Evolutionary conservation across 2,888 invertebrate species (phyloP), one percentile per base, ranked within the genome.

Genomic region (Euplagia quadripunctaria): DNA sequence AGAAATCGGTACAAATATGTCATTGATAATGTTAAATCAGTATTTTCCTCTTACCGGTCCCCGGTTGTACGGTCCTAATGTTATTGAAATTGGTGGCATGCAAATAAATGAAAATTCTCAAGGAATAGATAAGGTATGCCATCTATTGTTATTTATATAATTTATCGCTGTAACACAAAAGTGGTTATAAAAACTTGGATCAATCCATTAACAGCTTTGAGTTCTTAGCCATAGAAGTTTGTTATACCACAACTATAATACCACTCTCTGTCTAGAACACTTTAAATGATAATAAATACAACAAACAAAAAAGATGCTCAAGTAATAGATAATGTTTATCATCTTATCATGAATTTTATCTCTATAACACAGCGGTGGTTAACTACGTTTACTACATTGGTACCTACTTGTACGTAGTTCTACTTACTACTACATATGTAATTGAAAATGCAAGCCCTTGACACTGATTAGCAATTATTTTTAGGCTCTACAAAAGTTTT

Each of bases 71-170:
- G 92, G 94, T 0, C 93, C 96, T 0, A 92, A 94, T 64, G 88
- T 96, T 14, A 86, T 97, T 64, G 96, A 97, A 85, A 86, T 97
- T 75, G 96, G 96, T 5, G 97, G 97, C 9, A 66, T 73, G 70
- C 96, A 96, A 78, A 76, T 85, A 31, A 85, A 82, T 71, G 66
- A 76, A n/a, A 70, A 75, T 20, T 58, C 52, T 17, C 51, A 65
- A 41, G 67, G 79, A 42, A 42, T 69, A 55, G 81, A 84, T 73
- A 78, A 81, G 82, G 84, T 84, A 65, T 43, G 73, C 64, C 20
- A 1, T 66, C 12, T 31, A 46, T 68, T 58, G 5, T 17, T 2
- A 5, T 66, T 46, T 66, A 7, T 49, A 7, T 20, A 43, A 14
- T 31, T 41, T 16, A 41, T 16, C 16, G 14, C 41, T 51, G 12